phyloP scores from a whole-genome alignment of 2,113 vertebrate genomes.

The Xyrauchen texanus region DNA sequence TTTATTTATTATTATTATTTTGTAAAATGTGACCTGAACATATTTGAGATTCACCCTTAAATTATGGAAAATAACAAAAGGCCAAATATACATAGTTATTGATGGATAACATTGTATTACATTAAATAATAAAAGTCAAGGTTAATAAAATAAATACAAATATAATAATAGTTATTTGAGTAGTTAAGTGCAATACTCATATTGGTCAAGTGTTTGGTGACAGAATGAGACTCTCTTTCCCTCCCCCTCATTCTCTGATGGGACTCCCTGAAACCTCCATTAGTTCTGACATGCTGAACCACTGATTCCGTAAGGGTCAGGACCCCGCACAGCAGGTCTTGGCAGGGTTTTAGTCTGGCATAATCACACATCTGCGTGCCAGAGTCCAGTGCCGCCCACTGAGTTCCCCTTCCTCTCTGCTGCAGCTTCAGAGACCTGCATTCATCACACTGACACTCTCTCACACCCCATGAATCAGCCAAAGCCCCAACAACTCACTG shows the following conservation, averaged over 20 bases:
- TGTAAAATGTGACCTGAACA: no score
- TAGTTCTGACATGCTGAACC: constrained; percentile 84
- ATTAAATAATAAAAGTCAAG: no score
- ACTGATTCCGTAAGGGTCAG: constrained; percentile 88
- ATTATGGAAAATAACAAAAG: no score
- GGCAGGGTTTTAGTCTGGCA: constrained; percentile 68
- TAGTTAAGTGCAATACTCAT: neutral
- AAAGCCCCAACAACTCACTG: neutral
- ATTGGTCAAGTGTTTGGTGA: neutral
- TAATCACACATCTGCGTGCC: constrained; percentile 72
- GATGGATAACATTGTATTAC: no score
- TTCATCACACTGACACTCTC: constrained; percentile 22
- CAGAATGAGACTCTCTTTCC: constrained; percentile 14
- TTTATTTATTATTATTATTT: no score
- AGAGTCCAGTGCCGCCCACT: constrained; percentile 63
- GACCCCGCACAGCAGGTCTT: constrained; percentile 72
- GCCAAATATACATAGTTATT: no score
- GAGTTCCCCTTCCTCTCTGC: constrained; percentile 42
- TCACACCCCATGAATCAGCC: neutral
- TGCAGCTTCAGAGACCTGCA: constrained; percentile 29
- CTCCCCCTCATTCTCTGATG: constrained; percentile 57
- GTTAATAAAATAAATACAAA: no score
- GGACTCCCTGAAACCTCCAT: constrained; percentile 73
- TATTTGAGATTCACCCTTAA: no score
- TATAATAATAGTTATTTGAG: no score